Percentiles rank a stretch among this genome's conserved stretches.
Conservation (phyloP, 1,140 invertebrate species). For the Bombus affinis region DNA sequence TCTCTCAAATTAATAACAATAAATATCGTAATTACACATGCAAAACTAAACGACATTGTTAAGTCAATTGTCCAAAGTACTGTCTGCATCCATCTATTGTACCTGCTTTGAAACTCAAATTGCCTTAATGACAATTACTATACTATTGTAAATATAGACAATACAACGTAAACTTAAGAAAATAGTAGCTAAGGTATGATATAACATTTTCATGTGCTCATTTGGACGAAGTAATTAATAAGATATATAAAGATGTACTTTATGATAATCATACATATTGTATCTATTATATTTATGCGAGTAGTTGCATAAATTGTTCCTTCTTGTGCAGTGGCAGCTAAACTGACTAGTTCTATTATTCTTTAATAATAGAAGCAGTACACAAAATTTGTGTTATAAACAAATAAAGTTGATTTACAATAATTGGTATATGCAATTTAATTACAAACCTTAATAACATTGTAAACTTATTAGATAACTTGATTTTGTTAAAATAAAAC, state of each 20-base stretch:
- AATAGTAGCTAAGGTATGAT: constrained; percentile 47
- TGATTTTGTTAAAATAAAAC: constrained; percentile 1
- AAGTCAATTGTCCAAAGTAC: constrained; percentile 60
- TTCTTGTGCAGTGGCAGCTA: constrained; percentile 72
- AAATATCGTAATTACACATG: constrained; percentile 51
- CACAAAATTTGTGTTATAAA: constrained; percentile 75
- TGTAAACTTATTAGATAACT: constrained; percentile 2
- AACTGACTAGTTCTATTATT: constrained; percentile 75
- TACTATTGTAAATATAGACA: constrained; percentile 78
- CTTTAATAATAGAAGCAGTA: constrained; percentile 70
- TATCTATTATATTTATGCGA: constrained; percentile 73
- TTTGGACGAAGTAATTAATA: constrained; percentile 69
- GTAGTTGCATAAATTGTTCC: constrained; percentile 69
- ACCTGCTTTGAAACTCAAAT: constrained; percentile 80
- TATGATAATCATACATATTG: constrained; percentile 71
- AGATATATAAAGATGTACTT: constrained; percentile 70
- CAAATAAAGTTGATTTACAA: constrained; percentile 73
- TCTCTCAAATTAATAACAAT: constrained; percentile 60
- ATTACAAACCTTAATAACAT: constrained; percentile 16
- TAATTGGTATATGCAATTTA: constrained; percentile 26
- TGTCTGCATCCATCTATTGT: constrained; percentile 72
- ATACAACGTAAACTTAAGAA: constrained; percentile 71
- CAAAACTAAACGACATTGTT: constrained; percentile 51
- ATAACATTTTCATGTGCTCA: constrained; percentile 72
- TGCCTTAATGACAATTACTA: constrained; percentile 80